A percentile compares a stretch with the other conserved stretches of the same genome.
phyloP scores from a whole-genome alignment of 2,888 invertebrate genomes.

The Drosophila prostipennis region DNA sequence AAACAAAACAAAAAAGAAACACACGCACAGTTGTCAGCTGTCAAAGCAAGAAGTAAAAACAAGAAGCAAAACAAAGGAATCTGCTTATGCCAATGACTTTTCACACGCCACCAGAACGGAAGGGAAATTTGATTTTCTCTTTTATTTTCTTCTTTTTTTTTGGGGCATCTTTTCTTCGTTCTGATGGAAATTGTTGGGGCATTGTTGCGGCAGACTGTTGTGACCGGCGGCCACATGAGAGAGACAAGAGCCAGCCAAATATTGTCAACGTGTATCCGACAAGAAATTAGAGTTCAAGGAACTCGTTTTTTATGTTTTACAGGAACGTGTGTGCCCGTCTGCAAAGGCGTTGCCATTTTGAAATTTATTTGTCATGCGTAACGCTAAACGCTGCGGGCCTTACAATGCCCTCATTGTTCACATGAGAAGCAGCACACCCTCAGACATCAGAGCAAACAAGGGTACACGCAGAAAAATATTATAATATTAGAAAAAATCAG shows the following conservation, averaged over 20 bases:
- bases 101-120: conserved; percentile 45
- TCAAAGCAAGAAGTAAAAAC: conserved; percentile 20
- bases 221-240: conserved; percentile 38
- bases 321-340: conserved; percentile 22
- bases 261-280: conserved; percentile 17
- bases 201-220: conserved; percentile 16
- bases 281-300: conserved; percentile 16
- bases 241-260: conserved; percentile 23
- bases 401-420: conserved; percentile 23
- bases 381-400: conserved; percentile 47
- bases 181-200: conserved; percentile 41
- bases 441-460: conserved; percentile 12
- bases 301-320: conserved; percentile 5
- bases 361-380: conserved; percentile 60
- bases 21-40: conserved; percentile 41
- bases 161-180: neutral
- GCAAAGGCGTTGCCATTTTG: conserved; percentile 57
- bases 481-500: neutral
- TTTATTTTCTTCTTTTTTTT: neutral
- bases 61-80: conserved; percentile 24
- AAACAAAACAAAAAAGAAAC: conserved; percentile 14
- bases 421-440: conserved; percentile 11
- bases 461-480: conserved; percentile 1
- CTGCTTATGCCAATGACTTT: conserved; percentile 57
- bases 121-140: conserved; percentile 45